phyloP scores from a whole-genome alignment of 1,140 invertebrate genomes.

The Penaeus chinensis region DNA sequence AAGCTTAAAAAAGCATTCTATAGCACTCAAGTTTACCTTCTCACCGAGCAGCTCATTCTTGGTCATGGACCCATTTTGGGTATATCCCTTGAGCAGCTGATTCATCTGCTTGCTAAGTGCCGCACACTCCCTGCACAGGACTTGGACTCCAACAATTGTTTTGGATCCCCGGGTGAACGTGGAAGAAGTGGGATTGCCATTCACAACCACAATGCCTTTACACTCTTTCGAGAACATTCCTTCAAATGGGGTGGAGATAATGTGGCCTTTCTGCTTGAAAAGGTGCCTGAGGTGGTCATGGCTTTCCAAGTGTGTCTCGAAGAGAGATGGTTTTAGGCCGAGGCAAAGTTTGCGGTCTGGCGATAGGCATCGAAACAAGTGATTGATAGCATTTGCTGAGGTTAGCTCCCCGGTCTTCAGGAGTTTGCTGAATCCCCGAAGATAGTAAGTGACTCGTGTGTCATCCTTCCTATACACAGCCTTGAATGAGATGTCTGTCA shows the following conservation, averaged over 20 bases:
- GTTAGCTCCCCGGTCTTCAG: slow-evolving; percentile 26
- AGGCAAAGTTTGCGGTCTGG: slow-evolving; percentile 52
- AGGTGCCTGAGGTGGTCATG: slow-evolving; percentile 37
- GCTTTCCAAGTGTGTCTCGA: slow-evolving; percentile 41
- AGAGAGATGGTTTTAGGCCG: slow-evolving; percentile 54
- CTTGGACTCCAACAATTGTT: slow-evolving; percentile 33
- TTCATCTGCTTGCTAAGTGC: slow-evolving; percentile 36
- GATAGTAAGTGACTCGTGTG: slow-evolving; percentile 20
- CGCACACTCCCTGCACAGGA: slow-evolving; percentile 45
- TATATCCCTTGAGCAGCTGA: slow-evolving; percentile 17
- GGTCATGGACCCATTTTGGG: not conserved
- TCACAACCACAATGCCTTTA: slow-evolving; percentile 16
- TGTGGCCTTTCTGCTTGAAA: slow-evolving; percentile 48
- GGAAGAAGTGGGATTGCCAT: not conserved
- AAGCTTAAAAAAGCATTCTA: too few relatives aligned
- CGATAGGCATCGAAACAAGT: slow-evolving; percentile 31
- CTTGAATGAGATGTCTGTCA: slow-evolving; percentile 39
- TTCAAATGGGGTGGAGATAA: slow-evolving; percentile 56
- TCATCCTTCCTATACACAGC: slow-evolving; percentile 38
- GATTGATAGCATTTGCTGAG: slow-evolving; percentile 31
- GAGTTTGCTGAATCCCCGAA: slow-evolving; percentile 35
- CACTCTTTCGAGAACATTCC: slow-evolving; percentile 29
- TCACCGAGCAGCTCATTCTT: not conserved
- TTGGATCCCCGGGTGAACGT: slow-evolving; percentile 34
- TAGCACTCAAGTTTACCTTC: slow-evolving; percentile 19